Evolutionary conservation across 2,888 invertebrate genomes (phyloP), one percentile per base, ranked within the genome.

Genomic region (Cataglyphis cursor): DNA sequence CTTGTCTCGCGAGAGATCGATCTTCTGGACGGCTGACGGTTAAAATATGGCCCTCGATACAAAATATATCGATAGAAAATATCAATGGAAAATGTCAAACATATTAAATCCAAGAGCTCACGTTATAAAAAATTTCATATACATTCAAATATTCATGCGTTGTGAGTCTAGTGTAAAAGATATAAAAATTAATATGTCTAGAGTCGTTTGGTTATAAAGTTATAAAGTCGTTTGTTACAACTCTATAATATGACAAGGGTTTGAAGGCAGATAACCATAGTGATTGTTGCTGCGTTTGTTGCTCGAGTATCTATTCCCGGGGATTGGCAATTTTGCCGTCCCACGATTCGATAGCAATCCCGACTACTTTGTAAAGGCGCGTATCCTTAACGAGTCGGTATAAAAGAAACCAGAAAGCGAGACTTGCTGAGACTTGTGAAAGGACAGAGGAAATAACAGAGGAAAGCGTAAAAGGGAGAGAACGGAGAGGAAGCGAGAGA

Each of bases 341-440:
- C 82, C 61, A 72, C 78, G 78, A 83, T 85, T 85, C 88, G 88
- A 89, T 83, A 83, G 28, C 61, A 74, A 81, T 82, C 65, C 61
- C 72, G 38, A 66, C 28, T 62, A 28, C 66, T 24, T 59, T 65
- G 31, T 6, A 35, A 65, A 66, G 51, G 51, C 70, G 81, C 66
- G 80, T 84, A 80, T 65, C 85, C 70, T 83, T 89, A 89, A 88
- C 88, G 88, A 88, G 85, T 66, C 64, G 78, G 57, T 66, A 70
- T 66, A 70, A 82, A 74, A 31, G 83, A 74, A 82, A 72, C 81
- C 84, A 75, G 89, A 83, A 87, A 83, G 54, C 85, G 85, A 66
- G 80, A 82, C 61, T 82, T 82, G 85, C 12, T 41, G 41, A 41
- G 10, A 41, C 12, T 85, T 54, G 15, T n/a, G n/a, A 61, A 66